phyloP scores from a whole-genome alignment of 2,797 vertebrate species.

The Hafferia zeledoni region DNA sequence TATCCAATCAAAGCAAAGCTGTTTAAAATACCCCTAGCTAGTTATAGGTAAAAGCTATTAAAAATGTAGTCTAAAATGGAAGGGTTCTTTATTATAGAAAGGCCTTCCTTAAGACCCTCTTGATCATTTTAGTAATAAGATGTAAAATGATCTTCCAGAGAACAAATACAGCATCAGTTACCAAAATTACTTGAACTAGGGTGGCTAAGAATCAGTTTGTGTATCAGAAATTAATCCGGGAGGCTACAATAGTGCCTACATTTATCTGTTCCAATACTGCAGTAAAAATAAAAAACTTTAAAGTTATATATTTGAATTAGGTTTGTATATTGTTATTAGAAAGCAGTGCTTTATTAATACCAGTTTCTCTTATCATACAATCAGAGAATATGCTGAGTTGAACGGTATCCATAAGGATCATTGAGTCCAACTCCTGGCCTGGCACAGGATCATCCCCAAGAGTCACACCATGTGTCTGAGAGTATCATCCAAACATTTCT shows the following conservation, averaged over 20 bases:
- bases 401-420: neutral
- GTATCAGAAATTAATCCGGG: neutral
- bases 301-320: neutral
- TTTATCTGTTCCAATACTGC: neutral
- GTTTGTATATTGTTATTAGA: neutral
- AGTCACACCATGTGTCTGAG: neutral
- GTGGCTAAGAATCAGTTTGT: neutral
- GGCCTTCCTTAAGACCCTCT: neutral
- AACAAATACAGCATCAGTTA: neutral
- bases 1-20: neutral
- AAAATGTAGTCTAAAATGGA: neutral
- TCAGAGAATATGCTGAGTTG: neutral
- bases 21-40: neutral
- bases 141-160: neutral
- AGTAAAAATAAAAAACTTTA: neutral
- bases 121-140: neutral
- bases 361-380: neutral
- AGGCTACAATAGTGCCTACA: neutral
- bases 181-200: neutral
- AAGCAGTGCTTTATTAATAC: neutral
- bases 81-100: neutral
- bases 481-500: neutral
- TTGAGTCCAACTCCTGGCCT: no score
- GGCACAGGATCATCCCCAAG: neutral
- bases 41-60: neutral